phyloP scores from a whole-genome alignment of 1,140 invertebrate genomes.

The Polyergus mexicanus region DNA sequence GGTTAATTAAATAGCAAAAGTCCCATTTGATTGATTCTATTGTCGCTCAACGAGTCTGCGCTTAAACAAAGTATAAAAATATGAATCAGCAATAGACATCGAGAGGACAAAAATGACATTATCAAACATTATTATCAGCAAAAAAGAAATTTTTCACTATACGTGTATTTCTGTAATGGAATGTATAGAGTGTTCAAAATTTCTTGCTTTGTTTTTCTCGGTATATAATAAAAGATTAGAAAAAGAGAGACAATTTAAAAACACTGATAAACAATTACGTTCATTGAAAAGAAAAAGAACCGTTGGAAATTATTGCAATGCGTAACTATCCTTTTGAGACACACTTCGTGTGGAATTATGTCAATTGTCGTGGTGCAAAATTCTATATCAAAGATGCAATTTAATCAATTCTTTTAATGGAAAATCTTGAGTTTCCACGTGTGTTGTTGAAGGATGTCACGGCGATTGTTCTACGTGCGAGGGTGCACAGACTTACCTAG shows the following conservation, averaged over 20 bases:
- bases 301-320: neutral
- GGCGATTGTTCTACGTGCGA: constrained; percentile 15
- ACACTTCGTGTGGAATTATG: neutral
- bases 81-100: neutral
- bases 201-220: neutral
- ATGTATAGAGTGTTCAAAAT: neutral
- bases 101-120: neutral
- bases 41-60: neutral
- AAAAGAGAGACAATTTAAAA: neutral
- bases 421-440: neutral
- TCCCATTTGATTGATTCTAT: neutral
- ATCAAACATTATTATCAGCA: neutral
- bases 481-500: constrained; percentile 88
- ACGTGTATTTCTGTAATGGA: neutral
- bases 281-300: neutral
- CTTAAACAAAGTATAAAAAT: neutral
- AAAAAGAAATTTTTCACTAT: neutral
- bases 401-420: neutral
- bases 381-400: neutral
- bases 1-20: constrained; percentile 29
- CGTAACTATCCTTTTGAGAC: neutral
- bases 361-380: constrained; percentile 2
- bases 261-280: neutral
- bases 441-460: neutral
- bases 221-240: neutral